Conservation (phyloP, 1,140 invertebrate genomes). For the Dreissena rostriformis region DNA sequence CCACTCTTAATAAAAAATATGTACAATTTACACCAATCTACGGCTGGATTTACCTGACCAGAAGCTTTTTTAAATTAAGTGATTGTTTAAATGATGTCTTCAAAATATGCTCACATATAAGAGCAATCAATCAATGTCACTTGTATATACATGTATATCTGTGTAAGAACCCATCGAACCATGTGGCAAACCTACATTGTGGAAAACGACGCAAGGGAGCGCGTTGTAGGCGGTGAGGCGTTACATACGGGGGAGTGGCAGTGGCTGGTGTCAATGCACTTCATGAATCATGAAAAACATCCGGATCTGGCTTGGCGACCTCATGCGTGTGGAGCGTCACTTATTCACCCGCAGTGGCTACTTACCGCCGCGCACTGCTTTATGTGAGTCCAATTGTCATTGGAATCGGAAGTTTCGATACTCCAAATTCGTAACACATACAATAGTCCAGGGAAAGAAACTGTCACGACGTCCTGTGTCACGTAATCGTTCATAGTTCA, state of each 20-base stretch:
- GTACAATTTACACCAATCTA: too few relatives aligned
- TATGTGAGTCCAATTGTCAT: slow-evolving; percentile 59
- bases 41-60: too few relatives aligned
- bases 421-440: background rate
- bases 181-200: slow-evolving; percentile 47
- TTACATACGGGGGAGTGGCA: slow-evolving; percentile 69
- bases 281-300: slow-evolving; percentile 45
- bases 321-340: slow-evolving; percentile 80
- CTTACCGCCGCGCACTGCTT: slow-evolving; percentile 82
- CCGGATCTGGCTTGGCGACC: slow-evolving; percentile 48
- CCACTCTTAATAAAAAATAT: too few relatives aligned
- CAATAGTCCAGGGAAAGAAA: background rate
- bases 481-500: too few relatives aligned
- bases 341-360: slow-evolving; percentile 79
- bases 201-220: slow-evolving; percentile 46
- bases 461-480: background rate
- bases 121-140: too few relatives aligned
- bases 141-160: too few relatives aligned
- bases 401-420: background rate
- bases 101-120: too few relatives aligned
- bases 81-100: too few relatives aligned
- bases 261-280: slow-evolving; percentile 71
- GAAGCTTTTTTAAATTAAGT: too few relatives aligned
- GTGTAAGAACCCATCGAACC: slow-evolving; percentile 36
- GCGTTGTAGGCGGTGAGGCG: slow-evolving; percentile 68